Evolutionary conservation across 2,113 vertebrate genomes (phyloP).

Genomic region (Puma concolor): DNA sequence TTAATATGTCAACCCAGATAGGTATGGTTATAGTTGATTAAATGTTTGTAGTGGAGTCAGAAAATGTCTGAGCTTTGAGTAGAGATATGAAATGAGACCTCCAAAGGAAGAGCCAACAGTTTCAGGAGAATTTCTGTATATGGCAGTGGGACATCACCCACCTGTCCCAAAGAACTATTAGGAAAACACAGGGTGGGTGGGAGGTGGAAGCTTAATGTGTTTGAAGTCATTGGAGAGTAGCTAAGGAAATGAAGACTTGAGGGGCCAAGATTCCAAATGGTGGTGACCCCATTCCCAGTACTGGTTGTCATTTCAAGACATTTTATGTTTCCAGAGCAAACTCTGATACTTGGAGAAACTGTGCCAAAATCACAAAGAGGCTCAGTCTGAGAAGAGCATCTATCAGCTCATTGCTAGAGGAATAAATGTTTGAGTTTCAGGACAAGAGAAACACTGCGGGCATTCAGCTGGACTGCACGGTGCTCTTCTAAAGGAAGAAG

Average conservation of each 20-base stretch:
- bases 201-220: background rate
- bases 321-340: background rate
- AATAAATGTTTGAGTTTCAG: background rate
- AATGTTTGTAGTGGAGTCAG: background rate
- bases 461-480: background rate
- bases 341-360: background rate
- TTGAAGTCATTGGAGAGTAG: background rate
- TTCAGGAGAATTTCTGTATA: background rate
- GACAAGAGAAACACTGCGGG: background rate
- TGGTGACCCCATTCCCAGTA: background rate
- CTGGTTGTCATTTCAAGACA: background rate
- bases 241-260: background rate
- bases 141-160: background rate
- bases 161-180: background rate
- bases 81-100: background rate
- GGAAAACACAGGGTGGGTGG: background rate
- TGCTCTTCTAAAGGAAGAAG: background rate
- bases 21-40: background rate
- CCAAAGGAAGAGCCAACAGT: background rate
- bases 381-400: background rate
- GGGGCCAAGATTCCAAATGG: background rate
- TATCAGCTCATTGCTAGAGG: background rate
- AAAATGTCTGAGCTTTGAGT: background rate
- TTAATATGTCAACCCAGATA: background rate
- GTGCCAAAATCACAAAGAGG: background rate